Evolutionary conservation across 2,797 vertebrate genomes (phyloP).

Genomic region (Craterocephalus amniculus): DNA sequence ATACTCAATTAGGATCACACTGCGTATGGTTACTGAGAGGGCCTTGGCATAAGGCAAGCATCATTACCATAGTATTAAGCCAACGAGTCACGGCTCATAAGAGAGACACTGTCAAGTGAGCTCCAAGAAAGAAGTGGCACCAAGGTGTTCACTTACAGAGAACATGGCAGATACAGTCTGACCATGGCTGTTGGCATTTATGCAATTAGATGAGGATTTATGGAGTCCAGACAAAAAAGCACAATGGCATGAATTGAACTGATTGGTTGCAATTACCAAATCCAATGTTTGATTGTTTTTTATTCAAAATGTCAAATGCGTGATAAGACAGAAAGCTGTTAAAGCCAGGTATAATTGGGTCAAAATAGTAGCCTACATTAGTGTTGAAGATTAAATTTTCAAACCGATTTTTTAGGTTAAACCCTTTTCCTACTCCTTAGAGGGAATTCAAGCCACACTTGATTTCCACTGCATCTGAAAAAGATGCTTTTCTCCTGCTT

Average conservation of each 20-base stretch:
- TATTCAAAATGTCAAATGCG: neutral
- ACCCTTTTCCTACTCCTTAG: constrained; percentile 35
- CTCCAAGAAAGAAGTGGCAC: constrained; percentile 19
- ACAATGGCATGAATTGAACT: neutral
- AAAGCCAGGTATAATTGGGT: constrained; percentile 9
- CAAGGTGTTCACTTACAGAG: constrained; percentile 16
- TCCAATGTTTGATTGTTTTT: neutral
- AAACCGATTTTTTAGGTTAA: constrained; percentile 31
- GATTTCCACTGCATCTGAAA: constrained; percentile 29
- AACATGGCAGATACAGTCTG: constrained; percentile 12
- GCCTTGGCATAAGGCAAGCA: constrained; percentile 69
- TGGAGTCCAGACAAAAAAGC: neutral
- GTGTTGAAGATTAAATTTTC: constrained; percentile 19
- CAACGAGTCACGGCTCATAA: constrained; percentile 52
- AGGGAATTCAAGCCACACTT: constrained; percentile 49
- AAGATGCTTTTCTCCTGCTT: constrained; percentile 35
- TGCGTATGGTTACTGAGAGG: constrained; percentile 51
- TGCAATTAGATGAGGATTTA: constrained; percentile 11
- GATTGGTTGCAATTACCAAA: neutral
- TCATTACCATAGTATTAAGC: constrained; percentile 59
- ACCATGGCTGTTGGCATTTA: neutral
- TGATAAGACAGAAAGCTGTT: constrained; percentile 2
- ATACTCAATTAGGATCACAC: constrained; percentile 71
- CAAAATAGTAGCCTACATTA: constrained; percentile 19
- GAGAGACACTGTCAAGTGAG: constrained; percentile 33